A percentile compares a stretch with the other conserved stretches of the same genome.
Evolutionary conservation across 2,888 invertebrate species (phyloP).

Genomic region (Microchrysa polita): DNA sequence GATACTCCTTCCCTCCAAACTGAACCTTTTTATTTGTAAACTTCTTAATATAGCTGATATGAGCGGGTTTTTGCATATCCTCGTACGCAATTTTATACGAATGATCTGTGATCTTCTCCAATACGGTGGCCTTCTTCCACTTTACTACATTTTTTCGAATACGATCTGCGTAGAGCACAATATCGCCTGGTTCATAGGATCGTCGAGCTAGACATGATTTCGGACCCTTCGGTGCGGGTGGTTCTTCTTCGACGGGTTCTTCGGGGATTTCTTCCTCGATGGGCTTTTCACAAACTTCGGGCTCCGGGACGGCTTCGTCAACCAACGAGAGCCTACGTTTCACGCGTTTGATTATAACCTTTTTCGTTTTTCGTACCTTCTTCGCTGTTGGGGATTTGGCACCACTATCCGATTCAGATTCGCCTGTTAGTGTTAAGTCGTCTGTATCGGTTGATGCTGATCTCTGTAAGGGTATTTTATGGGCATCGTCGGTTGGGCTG

Average conservation of each 20-base stretch:
- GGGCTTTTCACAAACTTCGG: slow-evolving; percentile 61
- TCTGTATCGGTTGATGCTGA: neutral
- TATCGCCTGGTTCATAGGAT: slow-evolving; percentile 60
- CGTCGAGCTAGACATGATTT: slow-evolving; percentile 60
- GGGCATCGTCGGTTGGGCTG: neutral
- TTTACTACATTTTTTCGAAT: slow-evolving; percentile 59
- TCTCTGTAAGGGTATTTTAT: neutral
- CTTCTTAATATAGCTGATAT: slow-evolving; percentile 62
- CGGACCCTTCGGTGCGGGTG: slow-evolving; percentile 15
- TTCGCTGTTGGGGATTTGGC: slow-evolving; percentile 52
- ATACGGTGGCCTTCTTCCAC: slow-evolving; percentile 60
- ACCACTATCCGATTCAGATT: slow-evolving; percentile 50
- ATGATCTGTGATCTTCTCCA: slow-evolving; percentile 62
- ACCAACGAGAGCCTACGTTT: slow-evolving; percentile 60
- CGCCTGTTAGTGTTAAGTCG: neutral
- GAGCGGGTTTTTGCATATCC: slow-evolving; percentile 61
- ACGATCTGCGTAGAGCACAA: slow-evolving; percentile 61
- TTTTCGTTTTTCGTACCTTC: slow-evolving; percentile 53
- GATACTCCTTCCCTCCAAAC: slow-evolving; percentile 62
- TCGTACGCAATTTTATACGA: slow-evolving; percentile 60
- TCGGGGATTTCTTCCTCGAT: slow-evolving; percentile 53
- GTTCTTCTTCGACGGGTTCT: slow-evolving; percentile 49
- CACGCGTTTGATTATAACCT: slow-evolving; percentile 61
- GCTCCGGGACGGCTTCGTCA: slow-evolving; percentile 52
- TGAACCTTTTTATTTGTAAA: slow-evolving; percentile 61